These are phyloP conservation scores for Pocillopora verrucosa DNA, from an alignment of 64 coral and sea anemone species.

Conservation along the genomic window DNA sequence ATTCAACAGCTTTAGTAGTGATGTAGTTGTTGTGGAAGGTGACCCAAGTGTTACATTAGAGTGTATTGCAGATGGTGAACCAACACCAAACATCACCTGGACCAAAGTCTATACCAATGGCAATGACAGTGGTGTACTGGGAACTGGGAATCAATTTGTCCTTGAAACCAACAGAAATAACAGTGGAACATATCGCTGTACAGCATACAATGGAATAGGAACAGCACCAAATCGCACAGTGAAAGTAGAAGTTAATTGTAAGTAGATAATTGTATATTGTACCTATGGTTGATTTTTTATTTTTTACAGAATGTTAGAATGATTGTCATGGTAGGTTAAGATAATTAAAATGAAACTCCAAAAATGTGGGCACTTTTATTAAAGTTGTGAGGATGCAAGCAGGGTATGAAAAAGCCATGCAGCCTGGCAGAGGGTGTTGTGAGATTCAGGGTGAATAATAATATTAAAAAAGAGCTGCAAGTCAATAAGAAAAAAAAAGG, in stretches of 20 bases:
- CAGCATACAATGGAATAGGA: conserved; percentile 17
- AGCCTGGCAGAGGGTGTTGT: too few species aligned
- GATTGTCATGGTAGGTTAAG: too few species aligned
- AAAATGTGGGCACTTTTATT: too few species aligned
- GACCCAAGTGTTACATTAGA: neutral
- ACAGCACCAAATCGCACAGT: conserved; percentile 1
- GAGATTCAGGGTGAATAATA: too few species aligned
- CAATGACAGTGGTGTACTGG: neutral
- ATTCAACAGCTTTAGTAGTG: neutral
- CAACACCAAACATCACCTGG: conserved; percentile 17
- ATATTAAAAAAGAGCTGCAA: too few species aligned
- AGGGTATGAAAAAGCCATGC: too few species aligned
- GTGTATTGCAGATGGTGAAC: conserved; percentile 7
- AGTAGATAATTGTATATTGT: neutral
- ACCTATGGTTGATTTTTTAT: too few species aligned
- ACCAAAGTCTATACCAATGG: conserved; percentile 9
- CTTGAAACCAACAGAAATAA: neutral
- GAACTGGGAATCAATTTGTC: neutral
- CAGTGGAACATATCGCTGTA: conserved; percentile 19
- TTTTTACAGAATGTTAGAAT: too few species aligned
- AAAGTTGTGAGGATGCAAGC: too few species aligned
- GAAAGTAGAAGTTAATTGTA: neutral
- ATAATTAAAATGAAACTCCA: too few species aligned
- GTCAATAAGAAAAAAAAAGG: too few species aligned
- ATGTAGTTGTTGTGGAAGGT: neutral